Evolutionary conservation across 2,888 invertebrate species (phyloP).

Genomic region (Steinernema scapterisci): DNA sequence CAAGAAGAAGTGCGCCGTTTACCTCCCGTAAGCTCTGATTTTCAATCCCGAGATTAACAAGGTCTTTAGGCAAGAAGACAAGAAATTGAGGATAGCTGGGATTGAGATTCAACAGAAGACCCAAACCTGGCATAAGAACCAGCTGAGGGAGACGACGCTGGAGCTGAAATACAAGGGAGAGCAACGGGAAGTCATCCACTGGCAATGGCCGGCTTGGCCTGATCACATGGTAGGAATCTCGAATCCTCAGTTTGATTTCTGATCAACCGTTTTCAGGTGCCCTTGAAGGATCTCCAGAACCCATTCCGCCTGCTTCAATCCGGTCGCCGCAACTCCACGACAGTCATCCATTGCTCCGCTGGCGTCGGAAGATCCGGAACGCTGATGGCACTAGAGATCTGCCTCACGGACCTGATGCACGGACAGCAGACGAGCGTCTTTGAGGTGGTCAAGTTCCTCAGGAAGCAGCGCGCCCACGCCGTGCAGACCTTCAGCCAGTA

Average conservation of each 20-base stretch:
- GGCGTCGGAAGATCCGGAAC: constrained; percentile 70
- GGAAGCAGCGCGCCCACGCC: constrained; percentile 3
- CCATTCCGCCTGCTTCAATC: background rate
- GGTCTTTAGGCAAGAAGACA: too few relatives aligned
- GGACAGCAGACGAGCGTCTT: background rate
- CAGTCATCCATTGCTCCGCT: constrained; percentile 62
- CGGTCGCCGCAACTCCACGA: background rate
- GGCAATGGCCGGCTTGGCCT: constrained; percentile 15
- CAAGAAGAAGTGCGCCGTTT: too few relatives aligned
- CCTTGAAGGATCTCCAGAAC: background rate
- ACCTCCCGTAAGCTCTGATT: background rate
- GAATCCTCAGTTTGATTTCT: too few relatives aligned
- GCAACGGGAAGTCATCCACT: background rate
- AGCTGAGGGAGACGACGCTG: background rate
- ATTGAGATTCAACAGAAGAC: too few relatives aligned
- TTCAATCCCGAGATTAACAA: too few relatives aligned
- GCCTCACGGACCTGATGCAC: background rate
- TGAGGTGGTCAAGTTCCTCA: background rate
- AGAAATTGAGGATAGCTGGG: too few relatives aligned
- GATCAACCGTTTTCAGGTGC: background rate
- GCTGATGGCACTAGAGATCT: constrained; percentile 69
- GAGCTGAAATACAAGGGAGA: background rate
- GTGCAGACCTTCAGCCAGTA: constrained; percentile 15
- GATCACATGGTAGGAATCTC: background rate
- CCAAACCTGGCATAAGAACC: too few relatives aligned